Conservation (phyloP, 2,113 vertebrate genomes). For the Ciconia boyciana region DNA sequence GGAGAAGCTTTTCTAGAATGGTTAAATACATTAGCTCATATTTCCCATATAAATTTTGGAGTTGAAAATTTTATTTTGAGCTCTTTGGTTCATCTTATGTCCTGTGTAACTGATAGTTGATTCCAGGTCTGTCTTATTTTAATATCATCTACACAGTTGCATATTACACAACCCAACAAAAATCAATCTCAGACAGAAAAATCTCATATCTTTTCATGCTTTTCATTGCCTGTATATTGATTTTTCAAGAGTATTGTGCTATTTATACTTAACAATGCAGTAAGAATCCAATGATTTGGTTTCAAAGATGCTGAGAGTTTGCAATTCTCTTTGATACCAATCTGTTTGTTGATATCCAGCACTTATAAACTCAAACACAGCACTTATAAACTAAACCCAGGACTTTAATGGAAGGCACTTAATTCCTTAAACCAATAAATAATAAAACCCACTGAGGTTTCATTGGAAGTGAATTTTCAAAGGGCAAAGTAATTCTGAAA, state of each 20-base stretch:
- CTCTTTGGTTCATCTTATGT: background rate
- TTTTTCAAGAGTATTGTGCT: background rate
- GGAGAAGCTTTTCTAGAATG: background rate
- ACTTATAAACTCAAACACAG: background rate
- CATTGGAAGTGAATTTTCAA: background rate
- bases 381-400: background rate
- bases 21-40: background rate
- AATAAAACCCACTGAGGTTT: background rate
- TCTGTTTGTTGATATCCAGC: background rate
- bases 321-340: background rate
- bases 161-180: background rate
- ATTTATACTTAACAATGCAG: background rate
- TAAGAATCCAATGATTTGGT: background rate
- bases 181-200: background rate
- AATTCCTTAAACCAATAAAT: background rate
- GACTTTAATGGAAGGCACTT: background rate
- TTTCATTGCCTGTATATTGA: background rate
- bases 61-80: background rate
- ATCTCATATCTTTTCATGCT: background rate
- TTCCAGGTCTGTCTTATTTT: background rate
- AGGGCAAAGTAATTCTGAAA: background rate
- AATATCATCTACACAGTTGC: background rate
- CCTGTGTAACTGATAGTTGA: background rate
- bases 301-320: background rate
- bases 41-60: background rate